phyloP scores from a whole-genome alignment of 2,797 vertebrate genomes.

The Philypnodon macrostomus region DNA sequence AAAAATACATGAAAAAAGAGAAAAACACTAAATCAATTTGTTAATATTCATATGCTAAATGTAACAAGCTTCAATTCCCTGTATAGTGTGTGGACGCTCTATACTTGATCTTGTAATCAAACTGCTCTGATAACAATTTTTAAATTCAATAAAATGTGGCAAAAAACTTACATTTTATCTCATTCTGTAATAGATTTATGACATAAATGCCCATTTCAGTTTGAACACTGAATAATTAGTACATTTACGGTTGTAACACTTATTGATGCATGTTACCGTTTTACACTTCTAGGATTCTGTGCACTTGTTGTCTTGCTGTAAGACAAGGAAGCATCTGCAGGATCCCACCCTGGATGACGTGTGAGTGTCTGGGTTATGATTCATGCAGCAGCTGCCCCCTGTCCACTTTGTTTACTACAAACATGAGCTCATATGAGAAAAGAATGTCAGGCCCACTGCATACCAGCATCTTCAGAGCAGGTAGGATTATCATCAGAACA shows the following conservation, averaged over 20 bases:
- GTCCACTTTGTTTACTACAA: slow-evolving; percentile 49
- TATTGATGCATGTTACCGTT: neutral
- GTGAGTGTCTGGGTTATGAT: slow-evolving; percentile 41
- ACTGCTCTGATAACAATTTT: no score
- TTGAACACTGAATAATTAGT: no score
- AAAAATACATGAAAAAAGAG: no score
- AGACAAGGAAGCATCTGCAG: slow-evolving; percentile 31
- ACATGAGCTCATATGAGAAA: slow-evolving; percentile 24
- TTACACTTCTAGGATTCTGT: slow-evolving; percentile 21
- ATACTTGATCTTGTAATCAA: no score
- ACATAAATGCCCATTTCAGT: no score
- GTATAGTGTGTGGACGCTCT: no score
- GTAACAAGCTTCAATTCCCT: no score
- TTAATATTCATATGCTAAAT: no score
- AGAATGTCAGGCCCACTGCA: neutral
- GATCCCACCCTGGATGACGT: slow-evolving; percentile 54
- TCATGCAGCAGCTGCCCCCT: slow-evolving; percentile 60
- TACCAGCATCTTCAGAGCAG: neutral
- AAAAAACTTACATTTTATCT: no score
- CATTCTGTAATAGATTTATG: no score
- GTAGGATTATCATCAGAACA: neutral
- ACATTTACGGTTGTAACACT: neutral
- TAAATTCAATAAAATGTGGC: no score
- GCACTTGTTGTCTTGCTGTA: slow-evolving; percentile 25
- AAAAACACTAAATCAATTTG: no score